Conservation (phyloP, 2,797 vertebrate species). For the Lindbergichthys nudifrons region DNA sequence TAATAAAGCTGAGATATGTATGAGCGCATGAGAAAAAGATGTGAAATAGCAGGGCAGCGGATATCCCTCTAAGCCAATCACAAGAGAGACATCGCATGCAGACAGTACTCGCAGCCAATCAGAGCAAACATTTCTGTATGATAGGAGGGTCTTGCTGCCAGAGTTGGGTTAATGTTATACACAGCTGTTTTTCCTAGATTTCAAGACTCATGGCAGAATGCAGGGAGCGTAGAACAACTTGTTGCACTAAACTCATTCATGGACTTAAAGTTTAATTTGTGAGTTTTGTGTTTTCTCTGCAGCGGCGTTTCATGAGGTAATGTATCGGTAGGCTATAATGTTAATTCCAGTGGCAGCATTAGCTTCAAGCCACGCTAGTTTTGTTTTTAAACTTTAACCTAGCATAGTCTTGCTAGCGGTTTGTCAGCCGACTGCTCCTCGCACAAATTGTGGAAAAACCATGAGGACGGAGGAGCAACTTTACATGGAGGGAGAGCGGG, state of each 20-base stretch:
- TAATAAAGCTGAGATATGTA: conserved; percentile 46
- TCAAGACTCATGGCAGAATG: conserved; percentile 50
- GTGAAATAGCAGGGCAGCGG: conserved; percentile 41
- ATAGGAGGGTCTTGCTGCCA: conserved; percentile 49
- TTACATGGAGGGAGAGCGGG: conserved; percentile 10
- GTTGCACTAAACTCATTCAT: conserved; percentile 14
- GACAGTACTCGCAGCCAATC: conserved; percentile 71
- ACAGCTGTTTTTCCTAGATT: conserved; percentile 77
- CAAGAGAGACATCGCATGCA: neutral
- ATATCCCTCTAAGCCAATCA: conserved; percentile 73
- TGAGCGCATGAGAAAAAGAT: conserved; percentile 70
- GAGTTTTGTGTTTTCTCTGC: neutral
- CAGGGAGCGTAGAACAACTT: conserved; percentile 9
- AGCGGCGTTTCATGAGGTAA: conserved; percentile 28
- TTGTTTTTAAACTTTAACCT: conserved; percentile 49
- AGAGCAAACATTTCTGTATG: neutral
- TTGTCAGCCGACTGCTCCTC: conserved; percentile 16
- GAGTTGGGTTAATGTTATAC: conserved; percentile 73
- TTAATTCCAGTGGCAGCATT: conserved; percentile 26
- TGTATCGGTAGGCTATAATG: conserved; percentile 30
- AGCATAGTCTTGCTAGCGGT: conserved; percentile 19
- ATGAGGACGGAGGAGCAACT: conserved; percentile 60
- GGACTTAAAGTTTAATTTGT: neutral
- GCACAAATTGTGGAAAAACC: conserved; percentile 44
- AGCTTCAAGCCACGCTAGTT: conserved; percentile 35